Percentiles rank a stretch among this genome's conserved stretches.
phyloP scores from a whole-genome alignment of 2,797 vertebrate species.

The Ciconia nigra region DNA sequence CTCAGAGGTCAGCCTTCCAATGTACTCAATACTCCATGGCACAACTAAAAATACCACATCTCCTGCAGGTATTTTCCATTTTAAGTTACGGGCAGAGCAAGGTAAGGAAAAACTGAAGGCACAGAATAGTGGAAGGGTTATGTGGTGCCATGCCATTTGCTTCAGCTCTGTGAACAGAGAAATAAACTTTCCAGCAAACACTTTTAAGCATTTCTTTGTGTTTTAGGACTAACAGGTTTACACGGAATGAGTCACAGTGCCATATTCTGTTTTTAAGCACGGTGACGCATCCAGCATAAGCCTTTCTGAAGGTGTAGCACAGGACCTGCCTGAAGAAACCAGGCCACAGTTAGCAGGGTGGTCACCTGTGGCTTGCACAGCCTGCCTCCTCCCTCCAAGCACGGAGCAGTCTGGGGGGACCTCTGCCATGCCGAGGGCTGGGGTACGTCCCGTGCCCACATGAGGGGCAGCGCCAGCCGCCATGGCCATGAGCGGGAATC shows the following conservation, averaged over 20 bases:
- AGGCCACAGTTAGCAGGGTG: background rate
- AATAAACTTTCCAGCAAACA: background rate
- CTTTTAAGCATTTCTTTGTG: background rate
- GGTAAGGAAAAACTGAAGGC: background rate
- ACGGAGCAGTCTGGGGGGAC: background rate
- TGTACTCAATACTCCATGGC: background rate
- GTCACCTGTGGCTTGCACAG: background rate
- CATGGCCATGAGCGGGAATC: background rate
- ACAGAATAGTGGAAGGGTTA: background rate
- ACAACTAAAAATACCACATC: background rate
- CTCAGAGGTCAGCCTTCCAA: background rate
- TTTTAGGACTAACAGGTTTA: background rate
- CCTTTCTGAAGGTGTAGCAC: background rate
- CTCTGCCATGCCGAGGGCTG: background rate
- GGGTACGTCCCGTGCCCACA: accelerated
- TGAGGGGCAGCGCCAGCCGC: background rate
- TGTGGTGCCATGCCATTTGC: background rate
- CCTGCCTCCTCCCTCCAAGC: background rate
- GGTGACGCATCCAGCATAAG: background rate
- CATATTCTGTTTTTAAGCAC: background rate
- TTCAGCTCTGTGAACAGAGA: background rate
- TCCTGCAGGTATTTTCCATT: slow-evolving; percentile 26
- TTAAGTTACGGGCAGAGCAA: background rate
- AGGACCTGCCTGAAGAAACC: background rate
- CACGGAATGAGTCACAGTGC: background rate